phyloP scores from a whole-genome alignment of 2,797 vertebrate genomes.

The Tokudaia muenninki region DNA sequence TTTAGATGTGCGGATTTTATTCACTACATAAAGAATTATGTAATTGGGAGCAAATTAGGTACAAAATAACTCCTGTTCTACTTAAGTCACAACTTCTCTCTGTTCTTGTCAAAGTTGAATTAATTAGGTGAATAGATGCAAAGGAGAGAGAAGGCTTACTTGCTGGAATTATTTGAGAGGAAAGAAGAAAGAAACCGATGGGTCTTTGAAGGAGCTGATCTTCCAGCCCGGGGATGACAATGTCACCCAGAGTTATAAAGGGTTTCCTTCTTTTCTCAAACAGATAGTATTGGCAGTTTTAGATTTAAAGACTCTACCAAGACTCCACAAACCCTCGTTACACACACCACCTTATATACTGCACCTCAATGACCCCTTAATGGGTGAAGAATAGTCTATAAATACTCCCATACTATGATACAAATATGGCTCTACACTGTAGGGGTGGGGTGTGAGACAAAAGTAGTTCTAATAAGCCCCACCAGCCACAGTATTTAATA shows the following conservation, averaged over 20 bases:
- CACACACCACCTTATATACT: background rate
- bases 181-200: slow-evolving; percentile 61
- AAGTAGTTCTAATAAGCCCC: slow-evolving; percentile 20
- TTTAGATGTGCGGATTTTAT: slow-evolving; percentile 72
- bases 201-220: slow-evolving; percentile 61
- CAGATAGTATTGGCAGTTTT: slow-evolving; percentile 55
- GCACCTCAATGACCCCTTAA: background rate
- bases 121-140: slow-evolving; percentile 75
- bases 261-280: slow-evolving; percentile 35
- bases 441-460: background rate
- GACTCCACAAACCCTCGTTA: slow-evolving; percentile 27
- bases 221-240: slow-evolving; percentile 65
- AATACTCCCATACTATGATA: slow-evolving; percentile 32
- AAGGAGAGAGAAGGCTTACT: slow-evolving; percentile 50
- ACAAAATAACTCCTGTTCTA: slow-evolving; percentile 76
- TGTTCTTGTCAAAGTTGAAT: slow-evolving; percentile 76
- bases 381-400: background rate
- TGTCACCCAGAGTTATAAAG: slow-evolving; percentile 52
- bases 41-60: slow-evolving; percentile 82
- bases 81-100: slow-evolving; percentile 76
- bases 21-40: slow-evolving; percentile 28
- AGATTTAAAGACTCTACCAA: slow-evolving; percentile 5
- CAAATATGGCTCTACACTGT: slow-evolving; percentile 7
- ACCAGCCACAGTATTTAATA: slow-evolving; percentile 2
- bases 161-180: slow-evolving; percentile 43